phyloP scores from a whole-genome alignment of 2,797 vertebrate species.

The Arctocebus calabarensis region DNA sequence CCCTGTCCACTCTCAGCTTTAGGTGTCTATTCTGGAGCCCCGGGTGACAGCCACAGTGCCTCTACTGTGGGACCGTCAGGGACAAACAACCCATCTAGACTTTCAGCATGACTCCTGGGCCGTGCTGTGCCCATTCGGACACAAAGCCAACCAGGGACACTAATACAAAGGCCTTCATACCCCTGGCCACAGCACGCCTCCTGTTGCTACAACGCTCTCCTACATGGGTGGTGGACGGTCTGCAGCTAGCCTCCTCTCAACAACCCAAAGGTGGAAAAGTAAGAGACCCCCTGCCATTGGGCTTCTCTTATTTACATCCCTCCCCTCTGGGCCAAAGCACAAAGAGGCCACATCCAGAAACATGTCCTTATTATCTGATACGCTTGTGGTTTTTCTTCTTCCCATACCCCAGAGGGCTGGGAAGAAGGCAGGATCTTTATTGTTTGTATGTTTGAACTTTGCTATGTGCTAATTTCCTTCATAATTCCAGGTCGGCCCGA shows the following conservation, averaged over 20 bases:
- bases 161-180: not conserved
- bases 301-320: not conserved
- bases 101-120: not conserved
- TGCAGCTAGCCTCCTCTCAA: not conserved
- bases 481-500: not conserved
- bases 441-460: not conserved
- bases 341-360: not conserved
- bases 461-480: not conserved
- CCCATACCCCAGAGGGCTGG: not conserved
- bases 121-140: not conserved
- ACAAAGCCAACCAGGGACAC: not conserved
- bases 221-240: accelerated
- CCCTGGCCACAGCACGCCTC: not conserved
- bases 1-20: not conserved
- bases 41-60: not conserved
- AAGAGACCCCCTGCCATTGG: not conserved
- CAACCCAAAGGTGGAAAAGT: not conserved
- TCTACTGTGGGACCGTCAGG: not conserved
- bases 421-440: not conserved
- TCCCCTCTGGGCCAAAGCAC: not conserved
- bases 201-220: not conserved
- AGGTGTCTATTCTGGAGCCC: not conserved
- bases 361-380: no score
- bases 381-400: not conserved
- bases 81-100: not conserved